Evolutionary conservation across 2,113 vertebrate genomes (phyloP).

Genomic region (Variabilichromis moorii): DNA sequence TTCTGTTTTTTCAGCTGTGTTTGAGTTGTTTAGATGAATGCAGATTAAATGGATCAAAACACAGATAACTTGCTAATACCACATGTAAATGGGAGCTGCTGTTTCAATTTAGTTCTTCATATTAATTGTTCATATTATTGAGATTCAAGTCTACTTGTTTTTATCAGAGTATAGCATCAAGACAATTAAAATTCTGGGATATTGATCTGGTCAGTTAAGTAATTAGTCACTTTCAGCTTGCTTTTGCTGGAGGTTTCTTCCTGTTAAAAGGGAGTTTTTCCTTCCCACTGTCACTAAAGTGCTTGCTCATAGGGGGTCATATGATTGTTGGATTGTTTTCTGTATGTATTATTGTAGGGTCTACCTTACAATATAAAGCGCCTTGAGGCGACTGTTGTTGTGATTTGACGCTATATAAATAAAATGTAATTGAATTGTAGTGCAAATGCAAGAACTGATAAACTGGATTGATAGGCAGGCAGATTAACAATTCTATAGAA

Average conservation of each 20-base stretch:
- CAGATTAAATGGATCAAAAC: neutral
- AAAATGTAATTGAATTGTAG: no score
- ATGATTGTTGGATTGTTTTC: neutral
- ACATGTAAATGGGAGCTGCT: neutral
- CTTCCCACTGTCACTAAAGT: neutral
- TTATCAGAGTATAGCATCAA: neutral
- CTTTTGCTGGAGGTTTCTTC: neutral
- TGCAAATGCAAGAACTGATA: no score
- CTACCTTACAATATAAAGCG: accelerated
- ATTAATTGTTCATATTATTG: neutral
- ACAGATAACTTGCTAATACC: neutral
- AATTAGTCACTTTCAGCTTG: neutral
- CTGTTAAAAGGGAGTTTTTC: neutral
- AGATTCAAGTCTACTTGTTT: neutral
- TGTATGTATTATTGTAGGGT: neutral
- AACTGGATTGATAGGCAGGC: no score
- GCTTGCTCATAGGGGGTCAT: neutral
- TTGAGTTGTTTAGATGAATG: neutral
- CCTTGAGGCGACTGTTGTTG: neutral
- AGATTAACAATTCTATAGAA: no score
- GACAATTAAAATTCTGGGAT: neutral
- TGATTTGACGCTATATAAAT: neutral
- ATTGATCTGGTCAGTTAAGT: neutral
- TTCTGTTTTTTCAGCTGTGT: neutral
- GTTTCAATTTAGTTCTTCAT: neutral